Evolutionary conservation across 2,888 invertebrate genomes (phyloP), one percentile per base, ranked within the genome.

Genomic region (Lordiphosa andalusiaca): DNA sequence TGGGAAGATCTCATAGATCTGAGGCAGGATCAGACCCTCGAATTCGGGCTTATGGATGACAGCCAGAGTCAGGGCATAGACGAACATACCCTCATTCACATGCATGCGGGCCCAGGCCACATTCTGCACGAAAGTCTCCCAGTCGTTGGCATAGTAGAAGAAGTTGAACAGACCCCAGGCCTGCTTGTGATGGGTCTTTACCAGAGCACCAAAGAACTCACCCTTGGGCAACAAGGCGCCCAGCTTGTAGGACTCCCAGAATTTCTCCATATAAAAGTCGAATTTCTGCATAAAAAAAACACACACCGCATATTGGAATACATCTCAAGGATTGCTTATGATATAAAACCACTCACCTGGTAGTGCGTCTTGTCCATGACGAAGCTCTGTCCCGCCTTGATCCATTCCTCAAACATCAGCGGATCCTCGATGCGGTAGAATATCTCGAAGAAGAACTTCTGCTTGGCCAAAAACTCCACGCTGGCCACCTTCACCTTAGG

Each of bases 1-100:
- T 2, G 95, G 95, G 89, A 93, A 92, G 87, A 95, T 92, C 89
- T 95, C 95, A 86, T 95, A 95, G 39, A 93, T 92, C 23, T 94
- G 92, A 21, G 95, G 95, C 19, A 95, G 87, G 42, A 92, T 90
- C 69, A 95, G 90, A 46, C 93, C 93, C 58, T 91, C 90, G 87
- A 92, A 92, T 84, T 95, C 94, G 5, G 88, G 86, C 47, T 94
- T 92, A 87, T 94, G 94, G 86, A 93, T 91, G 47, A 94, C 90
- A 60, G 94, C 93, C 61, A 92, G 91, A 47, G 92, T 92, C 69
- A 94, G 89, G 9, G 94, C 93, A 80, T 94, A 93, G 60, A 93
- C 91, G 88, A 94, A 95, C 91, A 94, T 92, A 78, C 92, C 94
- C 69, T 94, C 93, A 87, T 95, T 95, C 59, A 94, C 89, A 67